Base-by-base conservation (phyloP, 2,113 vertebrate species). In the Kryptolebias marmoratus region DNA sequence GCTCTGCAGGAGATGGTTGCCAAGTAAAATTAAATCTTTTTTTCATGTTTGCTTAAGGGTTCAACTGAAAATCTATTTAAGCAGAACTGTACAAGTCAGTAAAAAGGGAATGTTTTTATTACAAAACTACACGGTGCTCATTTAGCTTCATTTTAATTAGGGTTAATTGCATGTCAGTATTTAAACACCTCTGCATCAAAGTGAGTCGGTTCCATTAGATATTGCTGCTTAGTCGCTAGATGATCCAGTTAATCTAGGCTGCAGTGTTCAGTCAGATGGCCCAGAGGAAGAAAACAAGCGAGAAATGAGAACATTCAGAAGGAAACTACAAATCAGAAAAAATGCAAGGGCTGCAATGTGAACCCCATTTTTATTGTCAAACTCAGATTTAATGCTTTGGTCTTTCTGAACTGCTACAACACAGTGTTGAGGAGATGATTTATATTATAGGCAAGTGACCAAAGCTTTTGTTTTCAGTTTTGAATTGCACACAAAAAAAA, bases 21-120 rank as follows among this genome's bases (percentile, higher is more conserved):
- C 39, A 66, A 60, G 48, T 16, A 52, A 59, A 62, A 56, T 9
- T 4, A 3, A 56, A 70, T 8, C 66, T 75, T 75, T 71, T 64
- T 68, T 62, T 73, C 8, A 9, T 28, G 27, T 60, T 60, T 73
- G 54, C 69, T 62, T 31, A 22, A 30, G 22, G 60, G 44, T 79
- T 85, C 42, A 81, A 83, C 86, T 83, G 57, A 71, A 84, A 83
- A 74, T 60, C 48, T 3, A 73, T 78, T 86, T 55, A 70, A 87
- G 27, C 77, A 75, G 28, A 48, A 57, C 61, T 57, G 49, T 72
- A 82, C 65, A 71, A 76, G 67, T 72, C 76, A 54, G 59, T 56
- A 53, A 73, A 80, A 83, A 82, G 70, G 30, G 30, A 31, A 73
- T 60, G 71, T 22, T 15, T 84, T 80, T 58, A 56, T 77, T 63